Evolutionary conservation across 2,888 invertebrate species (phyloP), one percentile per base, ranked within the genome.

Genomic region (Lithophane socia): DNA sequence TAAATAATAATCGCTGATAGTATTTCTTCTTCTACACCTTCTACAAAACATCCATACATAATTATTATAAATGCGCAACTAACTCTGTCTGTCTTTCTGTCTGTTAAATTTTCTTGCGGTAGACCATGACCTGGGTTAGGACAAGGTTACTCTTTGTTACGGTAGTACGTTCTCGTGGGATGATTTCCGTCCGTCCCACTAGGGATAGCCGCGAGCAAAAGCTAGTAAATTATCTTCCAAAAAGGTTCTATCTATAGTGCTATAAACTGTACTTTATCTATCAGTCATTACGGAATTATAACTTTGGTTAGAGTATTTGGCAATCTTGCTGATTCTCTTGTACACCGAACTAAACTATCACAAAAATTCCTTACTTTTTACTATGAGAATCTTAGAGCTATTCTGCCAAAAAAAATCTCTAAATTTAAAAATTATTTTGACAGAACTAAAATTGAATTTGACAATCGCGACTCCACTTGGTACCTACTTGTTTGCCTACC

Each of bases 281-380:
- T 75, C 0, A 74, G 52, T 42, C 0, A 42, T 29, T 44, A 21
- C 7, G 10, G 24, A 21, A 16, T 37, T 37, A 21, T 61, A 58
- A 79, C 47, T 70, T 79, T 58, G 18, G 1, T 82, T 29, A 29
- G n/a, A n/a, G n/a, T n/a, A n/a, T n/a, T n/a, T n/a, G n/a, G n/a
- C n/a, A n/a, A n/a, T n/a, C n/a, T n/a, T n/a, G n/a, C n/a, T n/a
- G n/a, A n/a, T n/a, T n/a, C n/a, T n/a, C n/a, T n/a, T n/a, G n/a
- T n/a, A n/a, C n/a, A n/a, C n/a, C n/a, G n/a, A n/a, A n/a, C n/a
- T n/a, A n/a, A n/a, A n/a, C n/a, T n/a, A n/a, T n/a, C n/a, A n/a
- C n/a, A n/a, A n/a, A n/a, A n/a, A n/a, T n/a, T n/a, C n/a, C n/a
- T n/a, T n/a, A n/a, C n/a, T n/a, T n/a, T n/a, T n/a, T n/a, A n/a